phyloP scores from a whole-genome alignment of 2,888 invertebrate species.

The Drosophila kuntzei region DNA sequence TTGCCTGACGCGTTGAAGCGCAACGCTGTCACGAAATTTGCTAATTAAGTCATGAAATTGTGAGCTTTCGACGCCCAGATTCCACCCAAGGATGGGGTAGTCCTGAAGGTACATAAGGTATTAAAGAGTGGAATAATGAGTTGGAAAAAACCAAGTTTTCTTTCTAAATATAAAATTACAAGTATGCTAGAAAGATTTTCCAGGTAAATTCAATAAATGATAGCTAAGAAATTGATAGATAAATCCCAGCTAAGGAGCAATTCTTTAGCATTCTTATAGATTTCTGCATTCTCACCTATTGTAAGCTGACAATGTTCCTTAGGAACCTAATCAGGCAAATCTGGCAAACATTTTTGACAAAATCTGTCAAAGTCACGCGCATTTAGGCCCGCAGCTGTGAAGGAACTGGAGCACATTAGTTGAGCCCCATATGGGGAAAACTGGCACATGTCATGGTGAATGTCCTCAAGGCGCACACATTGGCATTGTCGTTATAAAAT shows the following conservation, averaged over 20 bases:
- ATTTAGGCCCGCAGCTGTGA: constrained; percentile 46
- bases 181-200: background rate
- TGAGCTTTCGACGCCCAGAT: background rate
- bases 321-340: constrained; percentile 66
- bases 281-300: constrained; percentile 2
- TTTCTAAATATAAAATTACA: background rate
- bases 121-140: background rate
- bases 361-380: constrained; percentile 66
- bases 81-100: background rate
- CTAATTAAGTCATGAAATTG: constrained; percentile 60
- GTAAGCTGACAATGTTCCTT: constrained; percentile 2
- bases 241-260: background rate
- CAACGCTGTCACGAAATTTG: constrained; percentile 30
- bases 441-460: constrained; percentile 64
- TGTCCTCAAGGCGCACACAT: constrained; percentile 63
- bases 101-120: background rate
- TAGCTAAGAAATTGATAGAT: background rate
- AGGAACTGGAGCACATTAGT: constrained; percentile 55
- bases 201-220: background rate
- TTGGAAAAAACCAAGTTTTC: background rate
- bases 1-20: constrained; percentile 9
- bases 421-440: constrained; percentile 34
- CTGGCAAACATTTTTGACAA: constrained; percentile 55
- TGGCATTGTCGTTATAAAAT: constrained; percentile 61
- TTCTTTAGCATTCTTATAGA: background rate